Evolutionary conservation across 2,888 invertebrate genomes (phyloP).

Genomic region (Reticulitermes lucifugus): DNA sequence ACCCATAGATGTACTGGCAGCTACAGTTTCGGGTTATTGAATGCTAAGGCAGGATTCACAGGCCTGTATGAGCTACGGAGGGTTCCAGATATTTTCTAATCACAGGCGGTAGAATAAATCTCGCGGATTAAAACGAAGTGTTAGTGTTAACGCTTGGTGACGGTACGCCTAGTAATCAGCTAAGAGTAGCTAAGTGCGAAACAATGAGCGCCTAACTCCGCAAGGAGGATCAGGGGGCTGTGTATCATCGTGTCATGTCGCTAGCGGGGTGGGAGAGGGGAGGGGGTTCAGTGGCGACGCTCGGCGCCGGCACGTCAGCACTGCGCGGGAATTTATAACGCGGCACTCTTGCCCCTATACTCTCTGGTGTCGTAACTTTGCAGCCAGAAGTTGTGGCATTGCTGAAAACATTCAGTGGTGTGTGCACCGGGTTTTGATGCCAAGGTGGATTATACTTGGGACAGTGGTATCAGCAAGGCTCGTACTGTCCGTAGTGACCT

Average conservation of each 20-base stretch:
- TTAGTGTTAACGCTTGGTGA: background rate
- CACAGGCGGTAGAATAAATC: background rate
- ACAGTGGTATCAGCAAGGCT: too few relatives aligned
- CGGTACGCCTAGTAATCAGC: conserved; percentile 1
- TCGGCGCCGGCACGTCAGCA: conserved; percentile 34
- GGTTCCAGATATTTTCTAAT: background rate
- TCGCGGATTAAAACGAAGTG: background rate
- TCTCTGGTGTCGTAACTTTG: background rate
- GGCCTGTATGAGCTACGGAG: too few relatives aligned
- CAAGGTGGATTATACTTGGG: too few relatives aligned
- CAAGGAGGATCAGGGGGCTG: conserved; percentile 27
- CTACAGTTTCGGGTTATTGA: too few relatives aligned
- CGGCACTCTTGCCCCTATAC: background rate
- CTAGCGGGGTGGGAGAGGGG: background rate
- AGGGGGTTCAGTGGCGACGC: conserved; percentile 12
- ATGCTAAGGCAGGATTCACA: too few relatives aligned
- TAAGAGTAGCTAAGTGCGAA: conserved; percentile 34
- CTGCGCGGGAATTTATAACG: conserved; percentile 21
- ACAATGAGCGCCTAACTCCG: conserved; percentile 15
- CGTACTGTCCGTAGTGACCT: too few relatives aligned
- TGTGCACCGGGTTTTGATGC: background rate
- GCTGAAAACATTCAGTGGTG: background rate
- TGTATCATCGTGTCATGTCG: conserved; percentile 35
- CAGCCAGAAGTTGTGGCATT: background rate
- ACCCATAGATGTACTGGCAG: too few relatives aligned